phyloP scores from a whole-genome alignment of 2,113 vertebrate species.

The Trogon melanurus region DNA sequence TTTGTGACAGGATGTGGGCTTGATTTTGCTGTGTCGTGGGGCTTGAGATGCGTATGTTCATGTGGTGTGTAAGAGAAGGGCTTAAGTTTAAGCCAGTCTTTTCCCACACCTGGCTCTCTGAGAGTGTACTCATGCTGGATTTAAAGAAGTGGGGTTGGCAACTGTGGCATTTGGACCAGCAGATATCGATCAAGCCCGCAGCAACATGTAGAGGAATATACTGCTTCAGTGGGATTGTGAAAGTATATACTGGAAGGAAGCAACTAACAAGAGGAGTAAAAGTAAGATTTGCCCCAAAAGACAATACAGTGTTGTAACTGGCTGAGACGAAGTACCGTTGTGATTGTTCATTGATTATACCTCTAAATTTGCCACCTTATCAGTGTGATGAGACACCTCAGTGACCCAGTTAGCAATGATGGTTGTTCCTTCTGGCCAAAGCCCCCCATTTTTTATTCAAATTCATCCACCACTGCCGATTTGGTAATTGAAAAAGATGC shows the following conservation, averaged over 20 bases:
- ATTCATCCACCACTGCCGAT: background rate
- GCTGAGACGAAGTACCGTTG: background rate
- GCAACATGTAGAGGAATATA: background rate
- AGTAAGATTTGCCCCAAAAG: background rate
- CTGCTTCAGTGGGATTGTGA: background rate
- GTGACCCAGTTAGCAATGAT: background rate
- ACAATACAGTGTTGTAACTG: background rate
- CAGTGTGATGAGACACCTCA: background rate
- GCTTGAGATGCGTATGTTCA: background rate
- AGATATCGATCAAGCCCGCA: accelerated
- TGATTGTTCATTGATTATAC: background rate
- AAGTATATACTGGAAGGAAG: background rate
- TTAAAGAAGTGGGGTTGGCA: background rate
- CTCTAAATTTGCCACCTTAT: background rate
- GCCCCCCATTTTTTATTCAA: background rate
- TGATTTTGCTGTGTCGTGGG: background rate
- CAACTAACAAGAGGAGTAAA: background rate
- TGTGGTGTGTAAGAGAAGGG: background rate
- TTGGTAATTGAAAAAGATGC: background rate
- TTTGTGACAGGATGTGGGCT: background rate
- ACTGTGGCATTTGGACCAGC: background rate
- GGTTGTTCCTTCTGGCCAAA: background rate
- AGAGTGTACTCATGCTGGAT: background rate
- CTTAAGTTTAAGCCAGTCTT: background rate
- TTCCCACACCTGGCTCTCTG: background rate